Conservation (phyloP, 2,888 invertebrate species). For the Lochmaea capreae region DNA sequence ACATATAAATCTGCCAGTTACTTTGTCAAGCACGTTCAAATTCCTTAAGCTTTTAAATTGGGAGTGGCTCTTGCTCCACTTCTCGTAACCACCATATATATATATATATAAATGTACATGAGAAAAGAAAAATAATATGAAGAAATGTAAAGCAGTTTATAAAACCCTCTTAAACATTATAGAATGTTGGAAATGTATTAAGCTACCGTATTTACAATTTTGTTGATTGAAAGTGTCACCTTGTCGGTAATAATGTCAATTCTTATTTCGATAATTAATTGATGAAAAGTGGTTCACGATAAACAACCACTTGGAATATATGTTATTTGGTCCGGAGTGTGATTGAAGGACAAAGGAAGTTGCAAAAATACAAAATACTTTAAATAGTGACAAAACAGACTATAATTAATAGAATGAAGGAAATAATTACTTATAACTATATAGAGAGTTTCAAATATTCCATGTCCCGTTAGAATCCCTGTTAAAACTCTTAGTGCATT, state of each 20-base stretch:
- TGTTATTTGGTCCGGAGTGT: background rate
- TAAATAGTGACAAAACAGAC: background rate
- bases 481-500: too few relatives aligned
- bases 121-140: background rate
- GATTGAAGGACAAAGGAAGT: background rate
- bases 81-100: slow-evolving; percentile 12
- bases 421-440: background rate
- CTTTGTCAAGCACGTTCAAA: slow-evolving; percentile 39
- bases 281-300: background rate
- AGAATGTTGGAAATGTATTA: too few relatives aligned
- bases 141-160: background rate
- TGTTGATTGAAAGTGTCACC: too few relatives aligned
- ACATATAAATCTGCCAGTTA: slow-evolving; percentile 39
- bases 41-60: slow-evolving; percentile 30
- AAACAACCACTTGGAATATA: background rate
- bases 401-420: background rate
- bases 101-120: too few relatives aligned
- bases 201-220: too few relatives aligned
- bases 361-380: background rate
- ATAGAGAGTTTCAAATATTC: too few relatives aligned
- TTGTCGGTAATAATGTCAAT: too few relatives aligned
- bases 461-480: too few relatives aligned
- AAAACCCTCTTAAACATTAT: too few relatives aligned
- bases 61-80: slow-evolving; percentile 24
- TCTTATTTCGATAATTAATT: too few relatives aligned